Conservation (phyloP, 92 coral and sea anemone genomes). For the Anthopleura xanthogrammica region DNA sequence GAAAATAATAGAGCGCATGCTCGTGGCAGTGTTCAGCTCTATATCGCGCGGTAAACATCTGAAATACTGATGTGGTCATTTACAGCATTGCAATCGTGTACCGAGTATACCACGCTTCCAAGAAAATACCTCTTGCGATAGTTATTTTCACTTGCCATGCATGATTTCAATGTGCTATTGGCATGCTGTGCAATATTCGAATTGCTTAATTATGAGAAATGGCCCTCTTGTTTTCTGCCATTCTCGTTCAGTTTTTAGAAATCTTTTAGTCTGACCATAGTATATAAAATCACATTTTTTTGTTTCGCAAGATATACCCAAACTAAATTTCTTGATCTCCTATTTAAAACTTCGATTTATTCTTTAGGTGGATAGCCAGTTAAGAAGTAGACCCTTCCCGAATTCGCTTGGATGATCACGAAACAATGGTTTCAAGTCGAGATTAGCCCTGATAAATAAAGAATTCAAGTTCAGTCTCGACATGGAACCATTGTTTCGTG, state of each 20-base stretch:
- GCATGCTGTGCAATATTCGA: neutral
- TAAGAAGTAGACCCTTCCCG: too few relatives aligned
- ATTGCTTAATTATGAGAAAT: neutral
- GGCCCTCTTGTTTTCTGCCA: neutral
- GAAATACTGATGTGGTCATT: slow-evolving; percentile 13
- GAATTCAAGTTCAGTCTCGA: too few relatives aligned
- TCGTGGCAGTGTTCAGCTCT: neutral
- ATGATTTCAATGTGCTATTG: neutral
- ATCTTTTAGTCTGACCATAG: neutral
- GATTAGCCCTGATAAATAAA: too few relatives aligned
- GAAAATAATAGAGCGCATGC: too few relatives aligned
- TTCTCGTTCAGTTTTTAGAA: neutral
- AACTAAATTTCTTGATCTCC: too few relatives aligned
- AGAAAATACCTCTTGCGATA: slow-evolving; percentile 22
- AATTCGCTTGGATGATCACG: too few relatives aligned
- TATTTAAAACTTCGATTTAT: too few relatives aligned
- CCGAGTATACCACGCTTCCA: slow-evolving; percentile 18
- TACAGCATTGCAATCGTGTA: slow-evolving; percentile 11
- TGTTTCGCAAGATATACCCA: too few relatives aligned
- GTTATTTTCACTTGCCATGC: neutral
- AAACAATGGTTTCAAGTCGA: too few relatives aligned
- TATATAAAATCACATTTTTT: neutral
- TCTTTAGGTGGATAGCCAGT: too few relatives aligned
- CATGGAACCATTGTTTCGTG: too few relatives aligned
- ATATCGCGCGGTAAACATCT: neutral